These are phyloP conservation scores for Cyprinodon tularosa DNA, from an alignment of 2,113 vertebrate genomes.

Conservation along the genomic window DNA sequence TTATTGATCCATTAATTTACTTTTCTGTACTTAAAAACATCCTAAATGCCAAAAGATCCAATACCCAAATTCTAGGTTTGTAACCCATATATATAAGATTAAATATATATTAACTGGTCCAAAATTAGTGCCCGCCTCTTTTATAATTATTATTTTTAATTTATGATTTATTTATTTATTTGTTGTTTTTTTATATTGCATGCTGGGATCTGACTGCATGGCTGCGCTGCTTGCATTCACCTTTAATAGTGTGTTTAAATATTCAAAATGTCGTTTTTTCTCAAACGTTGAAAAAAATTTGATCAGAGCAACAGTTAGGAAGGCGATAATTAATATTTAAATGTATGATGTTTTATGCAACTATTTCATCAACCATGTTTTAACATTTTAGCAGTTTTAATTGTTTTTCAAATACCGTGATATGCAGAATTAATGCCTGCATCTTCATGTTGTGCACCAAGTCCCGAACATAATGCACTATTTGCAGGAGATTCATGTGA, in stretches of 20 bases:
- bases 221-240: constrained; percentile 18
- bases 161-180: no score
- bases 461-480: constrained; percentile 25
- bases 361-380: neutral
- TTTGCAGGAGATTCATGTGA: constrained; percentile 76
- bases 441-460: neutral
- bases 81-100: no score
- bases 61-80: no score
- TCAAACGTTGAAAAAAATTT: neutral
- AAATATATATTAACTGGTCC: no score
- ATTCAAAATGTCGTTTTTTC: constrained; percentile 2
- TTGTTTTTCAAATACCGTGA: neutral
- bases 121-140: no score
- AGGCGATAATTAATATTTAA: no score
- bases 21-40: no score
- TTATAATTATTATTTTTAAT: no score
- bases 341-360: no score
- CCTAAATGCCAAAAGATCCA: no score
- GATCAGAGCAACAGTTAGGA: no score
- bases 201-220: constrained; percentile 42
- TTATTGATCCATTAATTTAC: no score
- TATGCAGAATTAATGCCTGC: neutral
- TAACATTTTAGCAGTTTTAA: neutral
- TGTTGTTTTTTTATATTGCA: neutral
- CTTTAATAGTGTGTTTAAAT: constrained; percentile 3